Evolutionary conservation across 2,113 vertebrate species (phyloP), one percentile per base, ranked within the genome.

Genomic region (Raja brachyura): DNA sequence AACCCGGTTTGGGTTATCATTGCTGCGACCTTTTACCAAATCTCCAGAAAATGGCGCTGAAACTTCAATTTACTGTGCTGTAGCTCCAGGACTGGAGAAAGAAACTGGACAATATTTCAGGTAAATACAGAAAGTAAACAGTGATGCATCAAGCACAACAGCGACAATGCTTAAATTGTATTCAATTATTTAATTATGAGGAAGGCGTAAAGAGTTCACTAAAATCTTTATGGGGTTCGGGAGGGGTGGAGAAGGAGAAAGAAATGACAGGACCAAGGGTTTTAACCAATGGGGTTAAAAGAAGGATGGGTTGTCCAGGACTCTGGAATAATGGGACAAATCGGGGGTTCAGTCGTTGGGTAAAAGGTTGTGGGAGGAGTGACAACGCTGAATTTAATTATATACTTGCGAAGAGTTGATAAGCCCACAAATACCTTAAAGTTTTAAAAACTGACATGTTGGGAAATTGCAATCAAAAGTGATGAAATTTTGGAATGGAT

Each of bases 11-110:
- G 63, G 90, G 18, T 9, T 92, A 9, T 4, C 31, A 92, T 20
- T 92, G 66, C 10, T 92, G 31, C 66, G 68, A 73, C 68, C 68
- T 70, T 92, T 92, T 54, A 92, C 90, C 90, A 92, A 92, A 48
- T 92, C 90, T 39, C 90, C 90, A 54, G 11, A 54, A 48, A 14
- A 3, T 22, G 90, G 90, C 48, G 90, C 90, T 39, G 8, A 92
- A 48, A 92, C 90, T 48, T 25, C 90, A 73, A 20, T 28, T 73
- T 92, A 73, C 28, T 92, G 90, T 73, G 31, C 66, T 5, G 39
- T 92, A 39, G 90, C 66, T 25, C 9, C 18, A 73, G 90, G 68
- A 92, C 66, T 92, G 33, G 90, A 92, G 22, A 4, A 22, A 22
- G 63, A 92, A 92, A 73, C 66, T 10, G 90, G 90, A 70, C 66